These are phyloP conservation scores for Heliconius erato DNA, from an alignment of 2,888 invertebrate species.

Conservation along the genomic window DNA sequence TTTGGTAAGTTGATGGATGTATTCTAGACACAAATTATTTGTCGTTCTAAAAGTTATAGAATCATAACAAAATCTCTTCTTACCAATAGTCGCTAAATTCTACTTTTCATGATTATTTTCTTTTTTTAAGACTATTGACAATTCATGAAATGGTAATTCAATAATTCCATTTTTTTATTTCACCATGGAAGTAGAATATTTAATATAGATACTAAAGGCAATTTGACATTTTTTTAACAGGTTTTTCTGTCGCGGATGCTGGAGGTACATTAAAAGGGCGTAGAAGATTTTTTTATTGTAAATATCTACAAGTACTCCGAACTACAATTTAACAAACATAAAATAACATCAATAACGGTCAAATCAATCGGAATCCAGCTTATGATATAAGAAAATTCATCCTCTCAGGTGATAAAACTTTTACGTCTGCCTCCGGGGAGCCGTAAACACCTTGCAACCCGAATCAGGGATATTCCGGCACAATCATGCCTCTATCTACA, in stretches of 20 bases:
- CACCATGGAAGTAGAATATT: too few relatives aligned
- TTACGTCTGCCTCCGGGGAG: slow-evolving; percentile 50
- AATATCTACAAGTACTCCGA: slow-evolving; percentile 1
- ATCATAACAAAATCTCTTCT: background rate
- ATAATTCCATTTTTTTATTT: background rate
- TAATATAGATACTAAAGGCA: too few relatives aligned
- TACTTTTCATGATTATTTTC: background rate
- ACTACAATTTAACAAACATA: slow-evolving; percentile 28
- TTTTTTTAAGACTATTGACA: background rate
- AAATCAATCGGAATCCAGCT: slow-evolving; percentile 28
- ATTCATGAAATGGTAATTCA: background rate
- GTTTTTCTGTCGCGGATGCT: background rate
- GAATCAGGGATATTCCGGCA: slow-evolving; percentile 78
- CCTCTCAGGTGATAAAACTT: slow-evolving; percentile 34
- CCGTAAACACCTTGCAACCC: slow-evolving; percentile 72
- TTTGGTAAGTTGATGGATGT: background rate
- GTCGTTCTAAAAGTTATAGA: background rate
- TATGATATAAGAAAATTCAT: slow-evolving; percentile 34
- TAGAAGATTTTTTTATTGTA: background rate
- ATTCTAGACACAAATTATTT: background rate
- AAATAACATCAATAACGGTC: slow-evolving; percentile 24
- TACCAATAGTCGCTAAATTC: background rate
- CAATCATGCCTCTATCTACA: slow-evolving; percentile 81
- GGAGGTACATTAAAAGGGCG: background rate
- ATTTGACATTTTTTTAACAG: too few relatives aligned